Percentiles rank a stretch among this genome's conserved stretches.
phyloP scores from a whole-genome alignment of 1,140 invertebrate species.

The Calosoma granatense region DNA sequence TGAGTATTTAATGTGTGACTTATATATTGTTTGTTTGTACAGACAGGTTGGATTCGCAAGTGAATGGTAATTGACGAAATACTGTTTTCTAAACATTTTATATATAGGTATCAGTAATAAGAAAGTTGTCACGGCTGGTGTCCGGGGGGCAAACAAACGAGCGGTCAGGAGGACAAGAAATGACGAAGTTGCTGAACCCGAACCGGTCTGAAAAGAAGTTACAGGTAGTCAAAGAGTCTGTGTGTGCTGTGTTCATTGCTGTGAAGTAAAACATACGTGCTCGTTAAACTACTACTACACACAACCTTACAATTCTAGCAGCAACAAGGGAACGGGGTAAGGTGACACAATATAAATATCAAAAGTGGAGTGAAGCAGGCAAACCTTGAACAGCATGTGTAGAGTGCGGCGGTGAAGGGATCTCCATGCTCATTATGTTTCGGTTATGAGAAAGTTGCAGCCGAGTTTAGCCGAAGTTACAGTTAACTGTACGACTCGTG shows the following conservation, averaged over 20 bases:
- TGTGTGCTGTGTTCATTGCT: not conserved
- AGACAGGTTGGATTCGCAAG: no score
- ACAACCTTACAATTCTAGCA: no score
- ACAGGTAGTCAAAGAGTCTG: constrained; percentile 7
- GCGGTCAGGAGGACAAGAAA: not conserved
- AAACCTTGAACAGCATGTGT: not conserved
- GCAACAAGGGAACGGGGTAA: not conserved
- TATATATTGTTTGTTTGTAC: no score
- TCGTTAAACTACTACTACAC: no score
- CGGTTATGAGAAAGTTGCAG: not conserved
- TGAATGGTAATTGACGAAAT: not conserved
- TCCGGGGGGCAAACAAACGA: not conserved
- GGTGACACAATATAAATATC: constrained; percentile 7
- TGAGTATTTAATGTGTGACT: no score
- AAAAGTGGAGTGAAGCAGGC: constrained; percentile 2
- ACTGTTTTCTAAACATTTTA: not conserved
- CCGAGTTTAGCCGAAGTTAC: not conserved
- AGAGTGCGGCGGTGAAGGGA: not conserved
- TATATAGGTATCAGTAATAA: not conserved
- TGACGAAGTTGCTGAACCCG: constrained; percentile 2
- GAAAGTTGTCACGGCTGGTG: not conserved
- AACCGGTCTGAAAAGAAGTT: constrained; percentile 6
- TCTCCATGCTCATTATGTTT: constrained; percentile 1
- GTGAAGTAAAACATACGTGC: no score
- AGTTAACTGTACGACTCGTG: not conserved